A percentile compares a stretch with the other conserved stretches of the same genome.
Conservation (phyloP, 2,113 vertebrate genomes). For the Blennius ocellaris region DNA sequence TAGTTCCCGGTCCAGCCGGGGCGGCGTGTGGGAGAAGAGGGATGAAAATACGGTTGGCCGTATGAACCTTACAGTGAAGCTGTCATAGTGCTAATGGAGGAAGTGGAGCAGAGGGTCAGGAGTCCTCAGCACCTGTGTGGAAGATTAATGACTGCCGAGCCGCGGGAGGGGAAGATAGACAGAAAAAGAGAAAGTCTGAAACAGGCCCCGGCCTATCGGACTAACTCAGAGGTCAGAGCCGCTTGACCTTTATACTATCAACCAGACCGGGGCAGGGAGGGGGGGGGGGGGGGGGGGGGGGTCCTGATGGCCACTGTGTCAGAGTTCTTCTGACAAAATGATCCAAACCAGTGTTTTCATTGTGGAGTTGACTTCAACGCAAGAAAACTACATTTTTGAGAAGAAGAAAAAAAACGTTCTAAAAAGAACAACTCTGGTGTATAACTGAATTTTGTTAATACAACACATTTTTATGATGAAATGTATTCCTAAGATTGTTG, state of each 20-base stretch:
- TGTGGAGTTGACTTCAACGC: too few relatives aligned
- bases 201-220: slow-evolving; percentile 40
- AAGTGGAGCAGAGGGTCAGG: slow-evolving; percentile 79
- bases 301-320: slow-evolving; percentile 4
- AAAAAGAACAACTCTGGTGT: too few relatives aligned
- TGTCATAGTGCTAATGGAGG: slow-evolving; percentile 78
- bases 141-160: slow-evolving; percentile 81
- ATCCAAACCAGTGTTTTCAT: slow-evolving; percentile 5
- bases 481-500: too few relatives aligned
- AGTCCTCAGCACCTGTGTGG: slow-evolving; percentile 76
- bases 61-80: slow-evolving; percentile 75
- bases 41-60: slow-evolving; percentile 57
- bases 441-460: too few relatives aligned
- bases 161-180: slow-evolving; percentile 58
- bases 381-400: too few relatives aligned
- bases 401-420: too few relatives aligned
- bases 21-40: slow-evolving; percentile 53
- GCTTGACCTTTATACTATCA: slow-evolving; percentile 46
- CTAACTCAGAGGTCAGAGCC: slow-evolving; percentile 48
- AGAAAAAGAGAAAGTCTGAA: slow-evolving; percentile 52
- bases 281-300: background rate
- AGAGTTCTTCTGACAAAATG: background rate
- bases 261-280: background rate
- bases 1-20: slow-evolving; percentile 37
- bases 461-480: too few relatives aligned